Conservation (phyloP, 23 tunicate genomes). For the Styela plicata region DNA sequence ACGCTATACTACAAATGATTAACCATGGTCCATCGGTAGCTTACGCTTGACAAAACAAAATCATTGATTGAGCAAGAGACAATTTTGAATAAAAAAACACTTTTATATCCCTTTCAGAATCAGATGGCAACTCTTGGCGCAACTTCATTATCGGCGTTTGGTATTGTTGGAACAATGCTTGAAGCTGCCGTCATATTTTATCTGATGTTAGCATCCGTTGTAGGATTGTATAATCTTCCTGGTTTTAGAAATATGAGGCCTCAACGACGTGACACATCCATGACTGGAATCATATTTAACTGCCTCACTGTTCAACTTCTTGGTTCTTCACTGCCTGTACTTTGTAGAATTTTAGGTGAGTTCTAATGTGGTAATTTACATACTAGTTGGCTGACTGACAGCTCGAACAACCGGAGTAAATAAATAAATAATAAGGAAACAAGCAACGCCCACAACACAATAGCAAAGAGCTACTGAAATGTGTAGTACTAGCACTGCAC, state of each 20-base stretch:
- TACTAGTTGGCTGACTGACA: too few species aligned
- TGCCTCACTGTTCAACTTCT: conserved; percentile 64
- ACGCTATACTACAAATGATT: too few species aligned
- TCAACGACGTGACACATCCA: conserved; percentile 45
- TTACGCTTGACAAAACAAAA: too few species aligned
- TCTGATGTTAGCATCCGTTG: conserved; percentile 59
- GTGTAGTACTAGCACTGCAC: too few species aligned
- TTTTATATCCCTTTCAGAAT: neutral
- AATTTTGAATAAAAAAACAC: neutral
- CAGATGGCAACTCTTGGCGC: conserved; percentile 61
- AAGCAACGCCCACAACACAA: too few species aligned
- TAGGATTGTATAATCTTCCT: conserved; percentile 73
- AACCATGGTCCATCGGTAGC: too few species aligned
- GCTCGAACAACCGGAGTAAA: too few species aligned
- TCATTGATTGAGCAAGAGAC: too few species aligned
- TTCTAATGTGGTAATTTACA: neutral
- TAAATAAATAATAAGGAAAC: too few species aligned
- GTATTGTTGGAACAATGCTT: conserved; percentile 70
- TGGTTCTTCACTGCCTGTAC: conserved; percentile 71
- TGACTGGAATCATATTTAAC: conserved; percentile 78
- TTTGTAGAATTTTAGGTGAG: conserved; percentile 84
- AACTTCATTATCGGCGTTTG: conserved; percentile 74
- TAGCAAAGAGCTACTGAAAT: too few species aligned
- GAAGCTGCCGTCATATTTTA: conserved; percentile 65
- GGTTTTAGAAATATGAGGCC: conserved; percentile 56